Percentiles rank a stretch among this genome's conserved stretches.
These are phyloP conservation scores for Nibea albiflora DNA, from an alignment of 2,113 vertebrate genomes.

Conservation along the genomic window DNA sequence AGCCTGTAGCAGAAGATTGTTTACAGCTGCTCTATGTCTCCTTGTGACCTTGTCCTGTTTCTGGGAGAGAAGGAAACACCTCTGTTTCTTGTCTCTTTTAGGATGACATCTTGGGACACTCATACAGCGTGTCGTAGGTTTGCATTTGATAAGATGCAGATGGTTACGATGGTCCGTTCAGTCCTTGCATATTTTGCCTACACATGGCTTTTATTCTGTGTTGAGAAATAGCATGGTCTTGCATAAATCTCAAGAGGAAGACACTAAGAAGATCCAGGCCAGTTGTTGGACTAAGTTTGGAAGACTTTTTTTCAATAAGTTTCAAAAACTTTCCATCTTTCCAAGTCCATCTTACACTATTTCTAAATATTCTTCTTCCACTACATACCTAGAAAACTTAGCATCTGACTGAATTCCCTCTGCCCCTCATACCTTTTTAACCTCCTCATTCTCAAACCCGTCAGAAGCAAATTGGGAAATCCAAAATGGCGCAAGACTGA, in stretches of 20 bases:
- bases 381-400: not conserved
- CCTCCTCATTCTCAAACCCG: slow-evolving; percentile 35
- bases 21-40: slow-evolving; percentile 62
- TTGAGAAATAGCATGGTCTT: slow-evolving; percentile 15
- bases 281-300: not conserved
- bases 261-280: slow-evolving; percentile 21
- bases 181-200: slow-evolving; percentile 38
- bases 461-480: slow-evolving; percentile 56
- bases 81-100: slow-evolving; percentile 50
- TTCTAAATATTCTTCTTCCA: not conserved
- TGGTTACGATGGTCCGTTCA: not conserved
- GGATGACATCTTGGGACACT: slow-evolving; percentile 40
- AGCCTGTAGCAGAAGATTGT: slow-evolving; percentile 49
- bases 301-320: not conserved
- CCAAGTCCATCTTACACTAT: not conserved
- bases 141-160: slow-evolving; percentile 51
- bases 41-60: slow-evolving; percentile 49
- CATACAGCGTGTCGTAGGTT: not conserved
- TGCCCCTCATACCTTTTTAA: not conserved
- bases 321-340: not conserved
- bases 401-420: not conserved
- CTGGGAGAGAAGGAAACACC: slow-evolving; percentile 17
- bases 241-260: slow-evolving; percentile 31
- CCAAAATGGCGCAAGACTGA: slow-evolving; percentile 63
- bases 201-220: slow-evolving; percentile 42